Evolutionary conservation across 2,888 invertebrate species (phyloP).

Genomic region (Limnephilus lunatus): DNA sequence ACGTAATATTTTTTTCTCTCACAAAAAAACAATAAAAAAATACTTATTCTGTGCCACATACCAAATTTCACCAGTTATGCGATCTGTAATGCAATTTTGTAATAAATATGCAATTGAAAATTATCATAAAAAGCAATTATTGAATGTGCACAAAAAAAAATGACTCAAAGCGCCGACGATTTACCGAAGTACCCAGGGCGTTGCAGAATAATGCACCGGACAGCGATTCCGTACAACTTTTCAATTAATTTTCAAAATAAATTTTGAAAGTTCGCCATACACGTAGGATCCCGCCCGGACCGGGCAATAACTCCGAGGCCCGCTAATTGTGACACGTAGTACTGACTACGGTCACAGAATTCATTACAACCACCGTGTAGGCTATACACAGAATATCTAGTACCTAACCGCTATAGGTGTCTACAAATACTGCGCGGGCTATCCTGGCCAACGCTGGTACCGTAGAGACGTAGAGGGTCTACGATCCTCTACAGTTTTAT

Average conservation of each 20-base stretch:
- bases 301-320: background rate
- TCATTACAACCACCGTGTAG: slow-evolving; percentile 22
- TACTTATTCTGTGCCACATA: too few species aligned
- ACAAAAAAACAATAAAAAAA: too few species aligned
- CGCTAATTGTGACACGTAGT: slow-evolving; percentile 45
- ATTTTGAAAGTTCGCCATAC: slow-evolving; percentile 35
- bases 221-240: slow-evolving; percentile 30
- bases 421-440: background rate
- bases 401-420: background rate
- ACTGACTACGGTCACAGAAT: slow-evolving; percentile 35
- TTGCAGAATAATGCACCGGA: slow-evolving; percentile 10
- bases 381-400: background rate
- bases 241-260: slow-evolving; percentile 38
- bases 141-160: background rate
- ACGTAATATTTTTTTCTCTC: too few species aligned
- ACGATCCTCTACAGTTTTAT: slow-evolving; percentile 23
- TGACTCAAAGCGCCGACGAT: slow-evolving; percentile 16
- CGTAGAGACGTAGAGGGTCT: background rate
- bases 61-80: background rate
- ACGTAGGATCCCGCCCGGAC: slow-evolving; percentile 20
- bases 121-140: background rate
- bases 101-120: background rate
- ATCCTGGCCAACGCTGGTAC: background rate
- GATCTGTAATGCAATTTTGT: background rate
- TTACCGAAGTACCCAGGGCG: slow-evolving; percentile 4